Conservation (phyloP, 2,797 vertebrate genomes). For the Acanthornis magna region DNA sequence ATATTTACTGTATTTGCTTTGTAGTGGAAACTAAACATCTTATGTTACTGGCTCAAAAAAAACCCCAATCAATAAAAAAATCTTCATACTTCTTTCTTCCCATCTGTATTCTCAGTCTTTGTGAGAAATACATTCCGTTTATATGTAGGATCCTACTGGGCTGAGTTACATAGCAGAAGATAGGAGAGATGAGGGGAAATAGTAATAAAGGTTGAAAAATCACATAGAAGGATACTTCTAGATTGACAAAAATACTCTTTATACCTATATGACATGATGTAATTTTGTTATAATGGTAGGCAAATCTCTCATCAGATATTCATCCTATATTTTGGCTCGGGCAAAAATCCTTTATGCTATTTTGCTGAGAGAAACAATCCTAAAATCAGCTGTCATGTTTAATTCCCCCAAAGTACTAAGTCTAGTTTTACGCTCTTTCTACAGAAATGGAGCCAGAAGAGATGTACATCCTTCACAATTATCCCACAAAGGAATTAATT, state of each 20-base stretch:
- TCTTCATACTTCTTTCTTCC: background rate
- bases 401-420: background rate
- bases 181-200: background rate
- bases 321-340: background rate
- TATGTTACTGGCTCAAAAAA: background rate
- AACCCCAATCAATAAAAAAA: rapidly evolving
- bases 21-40: background rate
- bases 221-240: background rate
- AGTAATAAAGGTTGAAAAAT: background rate
- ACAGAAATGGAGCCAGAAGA: background rate
- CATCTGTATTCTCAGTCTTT: background rate
- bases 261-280: background rate
- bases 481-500: background rate
- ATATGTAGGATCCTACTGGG: background rate
- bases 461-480: background rate
- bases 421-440: background rate
- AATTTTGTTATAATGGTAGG: background rate
- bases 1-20: background rate
- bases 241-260: background rate
- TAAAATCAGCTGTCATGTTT: background rate
- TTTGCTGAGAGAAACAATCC: background rate
- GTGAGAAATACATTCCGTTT: background rate
- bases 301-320: background rate
- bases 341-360: background rate
- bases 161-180: background rate